Evolutionary conservation across 1,140 invertebrate genomes (phyloP).

Genomic region (Pogonognathellus flavescens): DNA sequence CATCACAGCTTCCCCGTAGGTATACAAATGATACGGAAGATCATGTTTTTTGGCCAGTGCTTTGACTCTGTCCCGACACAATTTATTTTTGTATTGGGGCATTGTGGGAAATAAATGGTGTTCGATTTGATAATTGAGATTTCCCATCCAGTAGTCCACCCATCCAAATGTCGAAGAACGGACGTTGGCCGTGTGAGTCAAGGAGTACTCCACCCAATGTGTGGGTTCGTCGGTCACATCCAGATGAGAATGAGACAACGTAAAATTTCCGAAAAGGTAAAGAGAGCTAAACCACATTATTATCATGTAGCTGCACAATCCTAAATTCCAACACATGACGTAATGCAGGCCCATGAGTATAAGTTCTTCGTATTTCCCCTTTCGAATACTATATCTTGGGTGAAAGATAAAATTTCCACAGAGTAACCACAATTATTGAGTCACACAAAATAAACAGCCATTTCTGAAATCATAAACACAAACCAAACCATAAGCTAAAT

Average conservation of each 20-base stretch:
- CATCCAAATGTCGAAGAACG: constrained; percentile 45
- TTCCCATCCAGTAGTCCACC: constrained; percentile 1
- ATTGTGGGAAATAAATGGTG: too few species aligned
- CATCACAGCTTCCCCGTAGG: constrained; percentile 47
- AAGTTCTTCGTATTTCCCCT: too few species aligned
- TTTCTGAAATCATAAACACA: constrained; percentile 44
- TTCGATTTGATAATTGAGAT: too few species aligned
- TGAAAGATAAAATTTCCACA: constrained; percentile 65
- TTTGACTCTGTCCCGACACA: constrained; percentile 42
- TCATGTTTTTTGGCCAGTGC: constrained; percentile 60
- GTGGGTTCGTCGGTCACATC: too few species aligned
- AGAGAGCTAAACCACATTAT: constrained; percentile 5
- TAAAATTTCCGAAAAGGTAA: constrained; percentile 63
- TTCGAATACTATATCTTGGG: constrained; percentile 50
- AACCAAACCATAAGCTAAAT: too few species aligned
- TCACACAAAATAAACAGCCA: constrained; percentile 62
- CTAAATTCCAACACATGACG: too few species aligned
- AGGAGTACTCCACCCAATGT: too few species aligned
- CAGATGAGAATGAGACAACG: too few species aligned
- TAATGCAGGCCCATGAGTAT: too few species aligned
- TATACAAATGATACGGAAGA: constrained; percentile 55
- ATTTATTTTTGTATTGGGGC: too few species aligned
- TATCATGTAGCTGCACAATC: too few species aligned
- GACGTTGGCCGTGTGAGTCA: constrained; percentile 54
- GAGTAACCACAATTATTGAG: constrained; percentile 59